Evolutionary conservation across 1,140 invertebrate species (phyloP).

Genomic region (Drosophila gunungcola): DNA sequence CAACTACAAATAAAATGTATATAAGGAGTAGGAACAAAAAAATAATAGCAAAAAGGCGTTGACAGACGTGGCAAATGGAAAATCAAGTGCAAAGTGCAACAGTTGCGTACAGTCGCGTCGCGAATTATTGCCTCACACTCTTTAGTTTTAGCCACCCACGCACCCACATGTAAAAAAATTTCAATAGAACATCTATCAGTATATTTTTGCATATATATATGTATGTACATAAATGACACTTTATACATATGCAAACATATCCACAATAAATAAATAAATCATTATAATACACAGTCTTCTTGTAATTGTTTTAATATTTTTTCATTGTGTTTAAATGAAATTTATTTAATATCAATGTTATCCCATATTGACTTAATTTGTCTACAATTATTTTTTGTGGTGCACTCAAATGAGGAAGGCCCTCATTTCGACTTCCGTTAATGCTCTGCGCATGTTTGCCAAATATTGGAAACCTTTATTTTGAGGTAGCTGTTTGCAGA

Average conservation of each 20-base stretch:
- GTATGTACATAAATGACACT: too few species aligned
- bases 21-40: background rate
- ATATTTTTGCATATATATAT: too few species aligned
- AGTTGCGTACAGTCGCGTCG: constrained; percentile 25
- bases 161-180: background rate
- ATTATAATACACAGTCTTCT: too few species aligned
- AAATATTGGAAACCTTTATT: background rate
- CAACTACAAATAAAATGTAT: constrained; percentile 3
- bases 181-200: too few species aligned
- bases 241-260: too few species aligned
- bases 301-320: too few species aligned
- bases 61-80: constrained; percentile 11
- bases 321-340: background rate
- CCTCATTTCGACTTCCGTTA: background rate
- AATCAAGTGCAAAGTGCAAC: constrained; percentile 25
- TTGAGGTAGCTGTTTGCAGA: background rate
- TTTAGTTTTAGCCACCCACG: background rate
- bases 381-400: background rate
- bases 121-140: constrained; percentile 2
- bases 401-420: background rate
- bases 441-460: constrained; percentile 20
- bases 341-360: too few species aligned
- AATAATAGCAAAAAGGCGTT: constrained; percentile 9
- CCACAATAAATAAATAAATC: too few species aligned
- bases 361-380: background rate